Conservation (phyloP, 2,113 vertebrate species). For the Prolemur simus region DNA sequence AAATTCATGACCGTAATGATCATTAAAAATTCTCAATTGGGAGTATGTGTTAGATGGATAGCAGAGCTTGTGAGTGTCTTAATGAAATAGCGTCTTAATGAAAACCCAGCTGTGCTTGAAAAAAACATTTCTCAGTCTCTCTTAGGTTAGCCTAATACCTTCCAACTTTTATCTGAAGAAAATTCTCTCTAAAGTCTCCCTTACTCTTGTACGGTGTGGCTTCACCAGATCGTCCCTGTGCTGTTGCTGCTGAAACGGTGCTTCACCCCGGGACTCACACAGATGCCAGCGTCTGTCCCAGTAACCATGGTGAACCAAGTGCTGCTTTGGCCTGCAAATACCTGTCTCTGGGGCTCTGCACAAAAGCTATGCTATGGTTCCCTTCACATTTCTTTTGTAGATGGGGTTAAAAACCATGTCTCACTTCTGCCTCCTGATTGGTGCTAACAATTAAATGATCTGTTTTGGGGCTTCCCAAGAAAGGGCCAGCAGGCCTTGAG, state of each 20-base stretch:
- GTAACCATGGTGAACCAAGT: neutral
- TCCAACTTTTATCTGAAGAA: neutral
- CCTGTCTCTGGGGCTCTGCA: neutral
- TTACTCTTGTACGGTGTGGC: neutral
- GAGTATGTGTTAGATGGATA: neutral
- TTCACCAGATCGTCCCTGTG: neutral
- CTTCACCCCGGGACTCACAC: neutral
- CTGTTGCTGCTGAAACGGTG: accelerated
- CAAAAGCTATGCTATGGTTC: neutral
- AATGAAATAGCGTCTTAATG: neutral
- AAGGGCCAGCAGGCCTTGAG: neutral
- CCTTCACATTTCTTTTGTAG: neutral
- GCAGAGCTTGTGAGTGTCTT: neutral
- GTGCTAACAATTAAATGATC: neutral
- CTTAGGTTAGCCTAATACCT: neutral
- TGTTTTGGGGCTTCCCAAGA: neutral
- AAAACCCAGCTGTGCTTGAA: neutral
- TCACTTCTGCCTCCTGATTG: neutral
- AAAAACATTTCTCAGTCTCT: neutral
- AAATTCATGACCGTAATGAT: neutral
- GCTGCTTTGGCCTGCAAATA: neutral
- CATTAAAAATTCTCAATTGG: neutral
- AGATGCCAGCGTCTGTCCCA: neutral
- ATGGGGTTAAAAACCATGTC: neutral
- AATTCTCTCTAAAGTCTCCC: neutral